Conservation (phyloP, 2,888 invertebrate genomes). For the Spodoptera exigua region DNA sequence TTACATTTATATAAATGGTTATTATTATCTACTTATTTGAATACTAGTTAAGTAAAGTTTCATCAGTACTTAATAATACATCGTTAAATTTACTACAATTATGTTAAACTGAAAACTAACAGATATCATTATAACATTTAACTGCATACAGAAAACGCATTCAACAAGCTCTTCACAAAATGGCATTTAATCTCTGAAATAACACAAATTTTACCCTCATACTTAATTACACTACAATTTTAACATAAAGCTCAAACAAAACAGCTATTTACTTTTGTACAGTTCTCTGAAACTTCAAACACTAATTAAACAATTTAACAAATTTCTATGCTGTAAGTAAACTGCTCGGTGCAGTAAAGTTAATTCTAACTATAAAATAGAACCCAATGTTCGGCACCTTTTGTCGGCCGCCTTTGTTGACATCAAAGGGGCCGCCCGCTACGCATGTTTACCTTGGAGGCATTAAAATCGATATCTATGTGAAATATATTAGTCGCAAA, state of each 20-base stretch:
- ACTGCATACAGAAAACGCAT: too few relatives aligned
- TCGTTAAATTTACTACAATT: too few relatives aligned
- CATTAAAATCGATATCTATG: constrained; percentile 77
- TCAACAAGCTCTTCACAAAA: too few relatives aligned
- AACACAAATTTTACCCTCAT: not conserved
- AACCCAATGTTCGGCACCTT: constrained; percentile 69
- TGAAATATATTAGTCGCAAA: constrained; percentile 73
- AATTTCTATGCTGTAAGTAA: constrained; percentile 36
- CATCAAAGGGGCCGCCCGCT: constrained; percentile 80
- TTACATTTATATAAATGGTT: too few relatives aligned
- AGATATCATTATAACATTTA: too few relatives aligned
- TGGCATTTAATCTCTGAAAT: too few relatives aligned
- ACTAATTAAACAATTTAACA: constrained; percentile 52
- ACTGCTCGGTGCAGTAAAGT: constrained; percentile 59
- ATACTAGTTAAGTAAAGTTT: too few relatives aligned
- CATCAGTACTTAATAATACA: too few relatives aligned
- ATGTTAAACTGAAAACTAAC: too few relatives aligned
- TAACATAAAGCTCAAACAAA: constrained; percentile 19
- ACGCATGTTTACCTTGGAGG: constrained; percentile 73
- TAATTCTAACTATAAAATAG: constrained; percentile 67
- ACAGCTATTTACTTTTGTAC: constrained; percentile 16
- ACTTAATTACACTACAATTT: not conserved
- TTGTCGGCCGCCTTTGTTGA: constrained; percentile 82
- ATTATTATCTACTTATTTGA: too few relatives aligned
- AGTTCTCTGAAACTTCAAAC: constrained; percentile 34